Evolutionary conservation across 2,113 vertebrate genomes (phyloP), one percentile per base, ranked within the genome.

Genomic region (Neoarius graeffei): DNA sequence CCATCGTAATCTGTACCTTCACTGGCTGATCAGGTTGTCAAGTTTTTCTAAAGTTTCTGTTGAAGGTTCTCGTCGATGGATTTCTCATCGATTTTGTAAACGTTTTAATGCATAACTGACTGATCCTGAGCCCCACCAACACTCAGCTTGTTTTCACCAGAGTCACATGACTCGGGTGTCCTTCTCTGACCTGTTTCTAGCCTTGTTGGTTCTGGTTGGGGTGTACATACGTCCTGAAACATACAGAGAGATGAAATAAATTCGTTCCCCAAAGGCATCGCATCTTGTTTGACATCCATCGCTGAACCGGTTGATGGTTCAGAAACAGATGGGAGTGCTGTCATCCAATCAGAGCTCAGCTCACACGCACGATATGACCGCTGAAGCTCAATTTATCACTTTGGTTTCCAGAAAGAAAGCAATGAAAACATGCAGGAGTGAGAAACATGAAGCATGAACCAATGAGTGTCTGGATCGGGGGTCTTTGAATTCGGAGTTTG

Each of bases 401-500:
- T 25, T 54, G 42, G 62, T 56, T 80, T n/a, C 64, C 8, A 66
- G 48, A 66, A 48, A 86, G 59, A 23, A 59, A 62, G 59, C 6
- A 62, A 42, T 57, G 50, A 59, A 76, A 57, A 17, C 14, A 76
- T 25, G 23, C 8, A 25, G 69, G 27, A 82, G 48, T 82, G 81
- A 90, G 87, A 90, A 90, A 80, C 89, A 91, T 66, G 74, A 85
- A 77, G 84, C 50, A 19, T 7, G 35, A 15, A 66, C 13, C 73
- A 83, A 60, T 0, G 56, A 9, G 27, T 14, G 30, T 15, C n/a
- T 52, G 77, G 85, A 69, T 0, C 42, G 50, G 82, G 90, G 50
- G 54, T 81, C 91, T 94, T 92, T 92, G 88, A 90, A 90, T 93
- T 92, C 91, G 87, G 76, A 91, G 89, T 92, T 92, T 94, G 91